These are phyloP conservation scores for Megalops atlanticus DNA, from an alignment of 2,113 vertebrate species.

Conservation along the genomic window DNA sequence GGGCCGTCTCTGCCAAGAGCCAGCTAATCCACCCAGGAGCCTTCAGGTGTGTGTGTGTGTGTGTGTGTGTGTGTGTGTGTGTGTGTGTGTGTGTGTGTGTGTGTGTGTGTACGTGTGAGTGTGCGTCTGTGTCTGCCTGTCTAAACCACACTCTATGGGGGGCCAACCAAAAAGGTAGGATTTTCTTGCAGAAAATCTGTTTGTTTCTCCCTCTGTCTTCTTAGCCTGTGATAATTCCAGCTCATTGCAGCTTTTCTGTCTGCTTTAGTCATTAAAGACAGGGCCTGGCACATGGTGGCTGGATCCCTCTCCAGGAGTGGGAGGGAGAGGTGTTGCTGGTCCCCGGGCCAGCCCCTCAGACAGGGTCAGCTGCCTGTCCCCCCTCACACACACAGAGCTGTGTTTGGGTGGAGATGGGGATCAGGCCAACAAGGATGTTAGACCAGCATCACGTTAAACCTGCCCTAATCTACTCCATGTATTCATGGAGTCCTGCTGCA, in stretches of 20 bases:
- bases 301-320: conserved; percentile 25
- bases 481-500: neutral
- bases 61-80: conserved; percentile 26
- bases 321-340: neutral
- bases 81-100: conserved; percentile 6
- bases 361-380: neutral
- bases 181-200: conserved; percentile 54
- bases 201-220: conserved; percentile 46
- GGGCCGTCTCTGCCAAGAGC: conserved; percentile 49
- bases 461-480: neutral
- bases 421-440: neutral
- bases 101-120: conserved; percentile 25
- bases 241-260: conserved; percentile 68
- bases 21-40: conserved; percentile 66
- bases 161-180: conserved; percentile 50
- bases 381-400: neutral
- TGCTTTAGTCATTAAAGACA: conserved; percentile 75
- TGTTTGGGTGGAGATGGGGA: neutral
- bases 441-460: neutral
- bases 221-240: conserved; percentile 60
- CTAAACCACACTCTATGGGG: conserved; percentile 39
- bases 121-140: conserved; percentile 16
- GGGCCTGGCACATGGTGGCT: neutral
- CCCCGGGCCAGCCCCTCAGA: neutral
- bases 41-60: conserved; percentile 59